Conservation (phyloP, 2,888 invertebrate species). For the Dascillus cervinus region DNA sequence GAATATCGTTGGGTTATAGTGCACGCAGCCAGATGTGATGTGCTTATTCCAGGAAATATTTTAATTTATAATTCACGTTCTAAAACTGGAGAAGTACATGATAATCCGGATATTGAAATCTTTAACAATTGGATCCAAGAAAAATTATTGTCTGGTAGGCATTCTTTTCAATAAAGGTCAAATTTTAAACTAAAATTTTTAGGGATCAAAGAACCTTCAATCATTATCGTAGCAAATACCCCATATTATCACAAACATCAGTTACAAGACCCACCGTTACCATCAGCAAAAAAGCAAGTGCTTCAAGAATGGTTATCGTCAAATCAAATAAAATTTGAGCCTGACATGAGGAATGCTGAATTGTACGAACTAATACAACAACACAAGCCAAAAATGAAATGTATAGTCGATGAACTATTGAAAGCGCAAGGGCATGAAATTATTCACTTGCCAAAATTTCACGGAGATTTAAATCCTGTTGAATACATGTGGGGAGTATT, state of each 20-base stretch:
- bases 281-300: constrained; percentile 11
- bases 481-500: constrained; percentile 12
- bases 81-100: constrained; percentile 2
- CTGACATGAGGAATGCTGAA: constrained; percentile 13
- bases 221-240: constrained; percentile 1
- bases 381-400: constrained; percentile 16
- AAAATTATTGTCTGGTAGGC: constrained; percentile 1
- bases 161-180: not conserved
- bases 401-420: constrained; percentile 19
- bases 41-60: not conserved
- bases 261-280: constrained; percentile 3
- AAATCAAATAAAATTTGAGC: constrained; percentile 13
- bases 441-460: constrained; percentile 21
- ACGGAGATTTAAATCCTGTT: constrained; percentile 22
- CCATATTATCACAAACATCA: constrained; percentile 1
- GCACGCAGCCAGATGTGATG: not conserved
- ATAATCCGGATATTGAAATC: not conserved
- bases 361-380: constrained; percentile 13
- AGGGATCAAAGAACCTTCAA: not conserved
- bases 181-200: not conserved
- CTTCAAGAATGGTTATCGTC: constrained; percentile 14
- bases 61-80: constrained; percentile 3
- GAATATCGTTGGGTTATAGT: constrained; percentile 3
- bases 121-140: constrained; percentile 2
- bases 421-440: constrained; percentile 22